These are phyloP conservation scores for Therioaphis trifolii DNA, from an alignment of 2,888 invertebrate genomes.

Conservation along the genomic window DNA sequence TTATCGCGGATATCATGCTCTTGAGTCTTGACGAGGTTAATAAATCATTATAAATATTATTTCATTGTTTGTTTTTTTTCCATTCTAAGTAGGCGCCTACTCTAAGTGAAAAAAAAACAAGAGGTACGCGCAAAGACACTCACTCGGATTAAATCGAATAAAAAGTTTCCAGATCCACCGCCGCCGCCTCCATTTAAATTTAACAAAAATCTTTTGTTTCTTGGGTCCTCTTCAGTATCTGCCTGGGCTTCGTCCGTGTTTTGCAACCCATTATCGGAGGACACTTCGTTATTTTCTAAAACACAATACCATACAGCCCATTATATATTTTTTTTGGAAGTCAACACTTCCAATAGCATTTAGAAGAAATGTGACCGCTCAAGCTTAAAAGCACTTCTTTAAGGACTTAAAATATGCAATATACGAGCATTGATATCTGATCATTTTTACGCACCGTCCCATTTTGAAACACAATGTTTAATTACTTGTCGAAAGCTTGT, in stretches of 20 bases:
- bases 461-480: background rate
- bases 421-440: background rate
- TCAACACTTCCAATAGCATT: background rate
- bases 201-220: constrained; percentile 84
- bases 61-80: constrained; percentile 6
- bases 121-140: constrained; percentile 69
- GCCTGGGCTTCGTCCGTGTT: background rate
- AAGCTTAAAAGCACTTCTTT: constrained; percentile 6
- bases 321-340: constrained; percentile 15
- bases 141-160: constrained; percentile 90
- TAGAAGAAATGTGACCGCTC: background rate
- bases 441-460: constrained; percentile 15
- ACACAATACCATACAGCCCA: constrained; percentile 17
- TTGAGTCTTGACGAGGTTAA: background rate
- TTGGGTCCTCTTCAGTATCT: constrained; percentile 74
- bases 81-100: background rate
- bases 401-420: background rate
- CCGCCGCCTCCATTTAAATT: constrained; percentile 71
- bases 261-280: constrained; percentile 68
- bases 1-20: background rate
- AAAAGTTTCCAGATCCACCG: constrained; percentile 87
- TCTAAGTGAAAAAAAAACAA: background rate
- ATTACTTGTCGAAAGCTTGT: background rate
- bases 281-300: constrained; percentile 69
- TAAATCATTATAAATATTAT: background rate